Conservation (phyloP, 2,888 invertebrate species). For the Magallana nippona region DNA sequence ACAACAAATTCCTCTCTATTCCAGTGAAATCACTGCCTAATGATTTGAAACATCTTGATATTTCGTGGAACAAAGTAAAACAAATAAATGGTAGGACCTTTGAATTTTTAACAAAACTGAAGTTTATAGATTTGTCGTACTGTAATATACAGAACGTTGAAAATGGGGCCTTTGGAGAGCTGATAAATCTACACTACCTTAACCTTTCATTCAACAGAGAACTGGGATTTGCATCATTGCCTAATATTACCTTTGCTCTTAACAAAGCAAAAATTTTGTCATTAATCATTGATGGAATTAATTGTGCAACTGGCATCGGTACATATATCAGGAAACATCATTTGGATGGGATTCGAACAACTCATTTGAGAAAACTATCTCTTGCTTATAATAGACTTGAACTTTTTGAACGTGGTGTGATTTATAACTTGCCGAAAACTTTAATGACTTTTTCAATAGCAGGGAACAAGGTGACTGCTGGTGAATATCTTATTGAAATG, state of each 20-base stretch:
- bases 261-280: background rate
- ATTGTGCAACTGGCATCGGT: conserved; percentile 35
- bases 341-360: background rate
- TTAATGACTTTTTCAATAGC: conserved; percentile 8
- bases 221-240: conserved; percentile 19
- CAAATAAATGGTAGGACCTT: too few species aligned
- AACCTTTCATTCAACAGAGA: conserved; percentile 16
- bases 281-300: background rate
- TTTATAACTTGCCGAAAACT: conserved; percentile 16
- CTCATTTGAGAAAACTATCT: conserved; percentile 18
- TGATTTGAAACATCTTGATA: too few species aligned
- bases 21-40: too few species aligned
- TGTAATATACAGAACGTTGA: conserved; percentile 21
- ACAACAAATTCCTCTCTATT: too few species aligned
- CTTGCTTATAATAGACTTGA: conserved; percentile 28
- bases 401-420: conserved; percentile 9
- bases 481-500: conserved; percentile 1
- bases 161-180: conserved; percentile 10
- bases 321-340: conserved; percentile 29
- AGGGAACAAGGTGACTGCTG: conserved; percentile 37
- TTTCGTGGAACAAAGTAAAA: too few species aligned
- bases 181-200: conserved; percentile 10
- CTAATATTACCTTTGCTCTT: conserved; percentile 29
- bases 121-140: conserved; percentile 13
- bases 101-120: background rate